Evolutionary conservation across 1,140 invertebrate species (phyloP).

Genomic region (Pseudomyrmex gracilis): DNA sequence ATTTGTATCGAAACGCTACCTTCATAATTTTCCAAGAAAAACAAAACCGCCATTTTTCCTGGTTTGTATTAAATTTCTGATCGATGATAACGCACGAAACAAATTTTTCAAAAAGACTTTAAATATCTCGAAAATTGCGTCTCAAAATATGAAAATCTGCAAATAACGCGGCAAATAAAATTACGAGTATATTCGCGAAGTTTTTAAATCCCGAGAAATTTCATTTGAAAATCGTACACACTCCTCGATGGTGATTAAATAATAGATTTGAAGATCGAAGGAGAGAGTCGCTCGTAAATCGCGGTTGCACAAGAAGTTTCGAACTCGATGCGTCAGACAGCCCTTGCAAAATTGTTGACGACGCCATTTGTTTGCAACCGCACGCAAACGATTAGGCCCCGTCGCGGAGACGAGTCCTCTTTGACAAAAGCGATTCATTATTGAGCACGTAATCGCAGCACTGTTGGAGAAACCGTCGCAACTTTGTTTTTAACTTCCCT

Average conservation of each 20-base stretch:
- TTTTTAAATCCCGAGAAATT: constrained; percentile 4
- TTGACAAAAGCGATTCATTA: constrained; percentile 63
- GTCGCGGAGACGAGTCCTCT: constrained; percentile 1
- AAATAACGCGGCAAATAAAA: too few species aligned
- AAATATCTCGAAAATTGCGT: too few species aligned
- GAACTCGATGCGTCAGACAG: not conserved
- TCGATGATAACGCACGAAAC: not conserved
- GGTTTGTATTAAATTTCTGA: not conserved
- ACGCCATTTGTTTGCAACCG: constrained; percentile 33
- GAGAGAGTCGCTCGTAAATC: not conserved
- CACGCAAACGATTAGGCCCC: constrained; percentile 36
- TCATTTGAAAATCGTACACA: not conserved
- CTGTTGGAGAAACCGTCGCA: constrained; percentile 58
- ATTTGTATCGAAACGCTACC: constrained; percentile 22
- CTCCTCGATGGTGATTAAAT: not conserved
- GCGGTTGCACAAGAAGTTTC: not conserved
- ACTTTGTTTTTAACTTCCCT: constrained; percentile 70
- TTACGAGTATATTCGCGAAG: not conserved
- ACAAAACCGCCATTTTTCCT: not conserved
- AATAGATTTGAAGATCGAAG: not conserved
- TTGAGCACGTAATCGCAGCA: constrained; percentile 64
- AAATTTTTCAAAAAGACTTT: not conserved
- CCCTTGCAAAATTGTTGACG: constrained; percentile 38
- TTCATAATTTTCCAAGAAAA: constrained; percentile 13
- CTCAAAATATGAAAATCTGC: not conserved